phyloP scores from a whole-genome alignment of 2,888 invertebrate genomes.

The Anaspis maculata region DNA sequence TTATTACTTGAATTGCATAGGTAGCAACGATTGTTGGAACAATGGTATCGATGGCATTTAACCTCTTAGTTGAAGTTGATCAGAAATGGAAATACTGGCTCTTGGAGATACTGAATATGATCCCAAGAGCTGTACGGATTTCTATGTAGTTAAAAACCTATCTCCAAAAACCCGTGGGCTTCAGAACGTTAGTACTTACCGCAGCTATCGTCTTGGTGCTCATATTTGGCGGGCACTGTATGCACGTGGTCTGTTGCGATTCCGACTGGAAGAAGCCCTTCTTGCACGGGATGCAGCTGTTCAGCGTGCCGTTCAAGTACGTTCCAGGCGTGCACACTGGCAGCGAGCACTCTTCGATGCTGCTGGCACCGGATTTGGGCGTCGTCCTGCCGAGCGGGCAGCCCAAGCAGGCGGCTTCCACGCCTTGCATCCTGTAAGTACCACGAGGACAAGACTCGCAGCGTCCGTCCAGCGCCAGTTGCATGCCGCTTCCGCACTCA shows the following conservation, averaged over 20 bases:
- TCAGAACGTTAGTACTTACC: no score
- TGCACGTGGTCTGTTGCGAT: slow-evolving; percentile 77
- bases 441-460: slow-evolving; percentile 87
- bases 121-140: no score
- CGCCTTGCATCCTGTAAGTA: slow-evolving; percentile 63
- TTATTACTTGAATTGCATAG: no score
- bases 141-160: no score
- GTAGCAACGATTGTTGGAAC: no score
- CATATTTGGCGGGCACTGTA: slow-evolving; percentile 82
- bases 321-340: slow-evolving; percentile 81
- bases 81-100: no score
- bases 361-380: slow-evolving; percentile 71
- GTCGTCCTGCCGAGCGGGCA: slow-evolving; percentile 90
- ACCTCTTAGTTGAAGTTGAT: no score
- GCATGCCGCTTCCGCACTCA: slow-evolving; percentile 81
- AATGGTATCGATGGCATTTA: no score
- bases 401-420: slow-evolving; percentile 77
- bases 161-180: no score
- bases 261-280: slow-evolving; percentile 88
- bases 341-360: slow-evolving; percentile 84
- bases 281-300: slow-evolving; percentile 79
- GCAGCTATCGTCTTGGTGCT: slow-evolving; percentile 79
- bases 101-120: no score
- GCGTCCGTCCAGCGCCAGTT: slow-evolving; percentile 76
- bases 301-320: slow-evolving; percentile 77